phyloP scores from a whole-genome alignment of 2,113 vertebrate genomes.

The Eubucco bourcierii region DNA sequence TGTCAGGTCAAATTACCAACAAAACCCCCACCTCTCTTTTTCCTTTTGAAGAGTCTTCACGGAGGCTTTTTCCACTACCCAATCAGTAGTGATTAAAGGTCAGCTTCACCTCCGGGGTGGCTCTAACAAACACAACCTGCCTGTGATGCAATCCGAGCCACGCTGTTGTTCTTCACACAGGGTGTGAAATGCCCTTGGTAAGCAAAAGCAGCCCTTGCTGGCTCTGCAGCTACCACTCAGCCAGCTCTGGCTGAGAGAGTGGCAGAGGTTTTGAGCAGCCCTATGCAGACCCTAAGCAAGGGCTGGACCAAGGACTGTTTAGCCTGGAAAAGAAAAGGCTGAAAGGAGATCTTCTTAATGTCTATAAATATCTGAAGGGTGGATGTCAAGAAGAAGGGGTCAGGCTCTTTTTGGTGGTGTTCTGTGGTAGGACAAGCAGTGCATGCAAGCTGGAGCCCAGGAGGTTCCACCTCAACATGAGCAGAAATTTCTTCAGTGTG shows the following conservation, averaged over 20 bases:
- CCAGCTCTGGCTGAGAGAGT: background rate
- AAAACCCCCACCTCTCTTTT: background rate
- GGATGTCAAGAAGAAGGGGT: too few species aligned
- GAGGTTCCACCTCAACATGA: too few species aligned
- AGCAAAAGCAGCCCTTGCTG: background rate
- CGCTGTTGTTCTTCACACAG: rapidly evolving
- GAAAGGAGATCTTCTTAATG: too few species aligned
- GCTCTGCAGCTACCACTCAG: background rate
- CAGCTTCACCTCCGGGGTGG: background rate
- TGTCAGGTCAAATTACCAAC: background rate
- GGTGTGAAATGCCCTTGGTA: background rate
- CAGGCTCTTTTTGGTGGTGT: too few species aligned
- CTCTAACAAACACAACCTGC: background rate
- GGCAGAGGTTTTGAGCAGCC: background rate
- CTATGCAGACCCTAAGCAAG: background rate
- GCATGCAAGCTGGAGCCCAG: too few species aligned
- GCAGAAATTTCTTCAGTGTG: too few species aligned
- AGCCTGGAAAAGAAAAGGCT: background rate
- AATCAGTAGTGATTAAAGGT: background rate
- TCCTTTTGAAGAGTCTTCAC: background rate
- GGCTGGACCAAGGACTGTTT: background rate
- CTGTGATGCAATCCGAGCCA: background rate
- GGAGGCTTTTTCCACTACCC: background rate
- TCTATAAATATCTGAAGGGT: too few species aligned
- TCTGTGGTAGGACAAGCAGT: too few species aligned